These are phyloP conservation scores for Acrobasis suavella DNA, from an alignment of 2,888 invertebrate species.

Conservation along the genomic window DNA sequence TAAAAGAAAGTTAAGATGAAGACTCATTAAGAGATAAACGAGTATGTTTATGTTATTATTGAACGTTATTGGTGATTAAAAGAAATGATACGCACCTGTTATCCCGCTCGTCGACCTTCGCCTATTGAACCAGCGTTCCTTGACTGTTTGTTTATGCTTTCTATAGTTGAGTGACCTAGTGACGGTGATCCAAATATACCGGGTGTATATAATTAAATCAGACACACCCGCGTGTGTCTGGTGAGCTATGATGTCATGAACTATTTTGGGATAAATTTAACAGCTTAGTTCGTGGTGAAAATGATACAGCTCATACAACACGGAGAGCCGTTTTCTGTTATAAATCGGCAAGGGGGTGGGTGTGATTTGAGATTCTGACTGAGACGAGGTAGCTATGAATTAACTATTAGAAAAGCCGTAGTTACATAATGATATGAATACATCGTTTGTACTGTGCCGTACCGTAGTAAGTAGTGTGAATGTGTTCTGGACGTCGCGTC, in stretches of 20 bases:
- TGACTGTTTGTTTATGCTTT: conserved; percentile 31
- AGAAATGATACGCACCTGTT: conserved; percentile 12
- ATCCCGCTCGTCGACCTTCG: conserved; percentile 27
- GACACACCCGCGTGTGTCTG: conserved; percentile 61
- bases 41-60: not conserved
- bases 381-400: too few species aligned
- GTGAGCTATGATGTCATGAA: conserved; percentile 34
- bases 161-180: conserved; percentile 49
- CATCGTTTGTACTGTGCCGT: too few species aligned
- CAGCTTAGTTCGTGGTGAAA: too few species aligned
- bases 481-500: too few species aligned
- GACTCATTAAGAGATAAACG: not conserved
- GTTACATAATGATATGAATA: too few species aligned
- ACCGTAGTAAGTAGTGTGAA: too few species aligned
- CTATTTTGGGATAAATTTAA: conserved; percentile 36
- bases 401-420: too few species aligned
- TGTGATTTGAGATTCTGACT: too few species aligned
- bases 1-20: conserved; percentile 4
- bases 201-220: conserved; percentile 59
- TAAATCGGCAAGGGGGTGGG: too few species aligned
- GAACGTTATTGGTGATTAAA: conserved; percentile 2
- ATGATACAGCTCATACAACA: too few species aligned
- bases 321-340: too few species aligned
- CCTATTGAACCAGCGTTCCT: conserved; percentile 29
- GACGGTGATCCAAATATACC: conserved; percentile 46